These are phyloP conservation scores for Drosophila mojavensis DNA, from an alignment of 1,140 invertebrate species.

Conservation along the genomic window DNA sequence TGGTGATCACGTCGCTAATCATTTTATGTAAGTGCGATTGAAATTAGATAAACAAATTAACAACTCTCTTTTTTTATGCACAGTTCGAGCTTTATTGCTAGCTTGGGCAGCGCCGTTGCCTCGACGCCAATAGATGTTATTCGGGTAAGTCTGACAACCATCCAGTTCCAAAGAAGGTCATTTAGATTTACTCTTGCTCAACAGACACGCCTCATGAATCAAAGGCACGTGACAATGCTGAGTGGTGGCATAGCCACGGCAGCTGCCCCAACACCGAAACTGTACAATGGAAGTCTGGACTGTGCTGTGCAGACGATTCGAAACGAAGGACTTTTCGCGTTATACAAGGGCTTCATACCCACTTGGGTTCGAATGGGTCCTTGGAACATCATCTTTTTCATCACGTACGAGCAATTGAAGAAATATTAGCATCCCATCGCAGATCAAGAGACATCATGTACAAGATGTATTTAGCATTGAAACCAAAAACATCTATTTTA, in stretches of 20 bases:
- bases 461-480: constrained; percentile 66
- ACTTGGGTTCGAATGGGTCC: constrained; percentile 98
- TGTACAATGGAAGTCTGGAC: constrained; percentile 94
- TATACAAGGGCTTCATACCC: constrained; percentile 98
- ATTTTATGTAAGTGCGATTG: constrained; percentile 91
- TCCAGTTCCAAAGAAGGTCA: not conserved
- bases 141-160: constrained; percentile 88
- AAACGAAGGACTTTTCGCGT: constrained; percentile 90
- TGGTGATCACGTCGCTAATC: constrained; percentile 93
- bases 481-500: constrained; percentile 63
- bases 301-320: constrained; percentile 90
- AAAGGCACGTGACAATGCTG: constrained; percentile 87
- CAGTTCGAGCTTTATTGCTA: constrained; percentile 95
- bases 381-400: constrained; percentile 99
- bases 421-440: constrained; percentile 84
- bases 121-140: constrained; percentile 98
- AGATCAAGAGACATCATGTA: constrained; percentile 43
- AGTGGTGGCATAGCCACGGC: constrained; percentile 84
- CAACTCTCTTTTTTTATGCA: constrained; percentile 60
- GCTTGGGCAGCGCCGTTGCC: constrained; percentile 95
- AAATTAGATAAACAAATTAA: not conserved
- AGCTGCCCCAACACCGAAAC: constrained; percentile 84
- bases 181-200: too few species aligned
- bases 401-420: constrained; percentile 97
- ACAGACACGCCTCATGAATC: constrained; percentile 97